Percentiles rank a stretch among this genome's conserved stretches.
phyloP scores from a whole-genome alignment of 2,797 vertebrate species.

The Kryptopterus vitreolus region DNA sequence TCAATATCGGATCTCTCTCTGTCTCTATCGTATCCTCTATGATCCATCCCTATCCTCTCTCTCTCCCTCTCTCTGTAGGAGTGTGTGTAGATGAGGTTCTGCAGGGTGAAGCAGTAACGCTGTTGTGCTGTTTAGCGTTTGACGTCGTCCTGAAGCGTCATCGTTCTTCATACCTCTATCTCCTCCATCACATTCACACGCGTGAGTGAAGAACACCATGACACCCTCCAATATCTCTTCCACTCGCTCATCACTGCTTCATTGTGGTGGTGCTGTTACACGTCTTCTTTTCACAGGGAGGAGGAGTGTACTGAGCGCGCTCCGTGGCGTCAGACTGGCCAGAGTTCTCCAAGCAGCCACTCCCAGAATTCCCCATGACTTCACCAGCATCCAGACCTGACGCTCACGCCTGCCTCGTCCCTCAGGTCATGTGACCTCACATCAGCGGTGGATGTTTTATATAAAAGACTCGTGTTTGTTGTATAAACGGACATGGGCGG shows the following conservation, averaged over 20 bases:
- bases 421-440: no score
- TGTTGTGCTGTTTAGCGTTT: constrained; percentile 85
- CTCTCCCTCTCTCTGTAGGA: constrained; percentile 50
- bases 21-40: no score
- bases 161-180: constrained; percentile 72
- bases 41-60: no score
- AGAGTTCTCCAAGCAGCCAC: constrained; percentile 66
- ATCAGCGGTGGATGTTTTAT: no score
- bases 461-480: no score
- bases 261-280: not conserved
- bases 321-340: constrained; percentile 68
- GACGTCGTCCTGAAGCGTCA: constrained; percentile 74
- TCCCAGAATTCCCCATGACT: constrained; percentile 66
- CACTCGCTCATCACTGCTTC: not conserved
- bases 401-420: not conserved
- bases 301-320: constrained; percentile 60
- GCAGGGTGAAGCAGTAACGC: constrained; percentile 77
- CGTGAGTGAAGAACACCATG: constrained; percentile 61
- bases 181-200: constrained; percentile 74
- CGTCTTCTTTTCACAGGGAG: constrained; percentile 59
- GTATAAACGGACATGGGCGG: no score
- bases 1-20: not conserved
- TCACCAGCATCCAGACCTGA: constrained; percentile 65
- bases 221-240: no score
- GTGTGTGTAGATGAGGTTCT: constrained; percentile 62